Evolutionary conservation across 2,888 invertebrate genomes (phyloP), one percentile per base, ranked within the genome.

Genomic region (Graphium colonna): DNA sequence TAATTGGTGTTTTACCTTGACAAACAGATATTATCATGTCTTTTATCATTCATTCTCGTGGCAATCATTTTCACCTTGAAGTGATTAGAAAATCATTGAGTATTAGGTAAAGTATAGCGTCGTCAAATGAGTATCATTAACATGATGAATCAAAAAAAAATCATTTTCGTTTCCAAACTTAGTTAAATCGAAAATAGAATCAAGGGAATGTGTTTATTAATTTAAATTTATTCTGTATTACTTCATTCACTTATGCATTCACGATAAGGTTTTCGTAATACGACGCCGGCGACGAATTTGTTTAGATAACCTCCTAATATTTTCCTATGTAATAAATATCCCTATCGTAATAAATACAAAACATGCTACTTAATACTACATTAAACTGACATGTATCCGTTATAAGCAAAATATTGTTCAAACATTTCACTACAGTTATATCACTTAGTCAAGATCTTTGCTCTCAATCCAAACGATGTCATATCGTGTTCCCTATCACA

Each of bases 401-500:
- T n/a, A 33, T 33, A 3, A 33, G 12, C 39, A 9, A 15, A 31
- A 31, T 31, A 9, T 31, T 9, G 8, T 31, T 1, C 8, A 9
- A 42, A 26, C 9, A 15, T 31, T 44, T 31, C 4, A 16, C 7
- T 7, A 15, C 1, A 15, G 10, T 31, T 16, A 31, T 10, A 31
- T 36, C 10, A 8, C 18, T 13, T 21, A 18, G 12, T 9, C n/a
- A 26, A 40, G 17, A 31, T 17, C 17, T 38, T 47, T 43, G 36
- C 26, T 49, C 31, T 43, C 12, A 9, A 43, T 43, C 17, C 12
- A 26, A 28, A 33, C 43, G 43, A 49, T 48, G 31, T 40, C 50
- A 46, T 45, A n/a, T 17, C 16, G 13, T 26, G 16, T 52, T 46
- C 52, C 31, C 12, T 36, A 53, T 48, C 53, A 48, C 47, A 10